Conservation (phyloP, 2,113 vertebrate genomes). For the Albula glossodonta region DNA sequence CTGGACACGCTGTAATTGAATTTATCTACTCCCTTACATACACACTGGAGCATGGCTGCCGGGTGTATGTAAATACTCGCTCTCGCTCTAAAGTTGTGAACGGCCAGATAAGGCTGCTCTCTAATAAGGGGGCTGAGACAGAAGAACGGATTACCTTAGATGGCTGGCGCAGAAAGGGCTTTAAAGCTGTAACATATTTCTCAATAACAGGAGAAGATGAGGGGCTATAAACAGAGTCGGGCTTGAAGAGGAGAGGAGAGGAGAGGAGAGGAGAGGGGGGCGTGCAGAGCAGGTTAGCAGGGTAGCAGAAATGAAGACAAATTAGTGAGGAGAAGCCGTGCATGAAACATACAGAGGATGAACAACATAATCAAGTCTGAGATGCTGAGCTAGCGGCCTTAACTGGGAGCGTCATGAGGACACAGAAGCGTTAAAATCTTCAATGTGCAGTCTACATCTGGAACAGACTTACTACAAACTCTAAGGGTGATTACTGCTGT, state of each 20-base stretch:
- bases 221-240: constrained; percentile 67
- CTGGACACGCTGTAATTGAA: constrained; percentile 9
- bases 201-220: constrained; percentile 62
- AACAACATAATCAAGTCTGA: not conserved
- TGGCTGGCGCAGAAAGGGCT: constrained; percentile 65
- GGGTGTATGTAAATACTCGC: constrained; percentile 13
- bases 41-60: not conserved
- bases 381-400: not conserved
- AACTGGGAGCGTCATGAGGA: not conserved
- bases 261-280: not conserved
- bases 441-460: not conserved
- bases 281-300: not conserved
- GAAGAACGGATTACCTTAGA: constrained; percentile 70
- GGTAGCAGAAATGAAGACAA: not conserved
- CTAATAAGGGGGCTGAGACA: constrained; percentile 22
- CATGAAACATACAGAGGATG: not conserved
- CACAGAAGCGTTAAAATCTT: not conserved
- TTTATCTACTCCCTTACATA: constrained; percentile 8
- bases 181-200: constrained; percentile 65
- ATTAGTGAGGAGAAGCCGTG: not conserved
- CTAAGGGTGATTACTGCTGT: not conserved
- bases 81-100: not conserved
- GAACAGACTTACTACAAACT: not conserved
- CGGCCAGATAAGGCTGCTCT: not conserved
- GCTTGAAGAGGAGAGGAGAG: constrained; percentile 64